Evolutionary conservation across 2,888 invertebrate species (phyloP), one percentile per base, ranked within the genome.

Genomic region (Melanostoma scalare): DNA sequence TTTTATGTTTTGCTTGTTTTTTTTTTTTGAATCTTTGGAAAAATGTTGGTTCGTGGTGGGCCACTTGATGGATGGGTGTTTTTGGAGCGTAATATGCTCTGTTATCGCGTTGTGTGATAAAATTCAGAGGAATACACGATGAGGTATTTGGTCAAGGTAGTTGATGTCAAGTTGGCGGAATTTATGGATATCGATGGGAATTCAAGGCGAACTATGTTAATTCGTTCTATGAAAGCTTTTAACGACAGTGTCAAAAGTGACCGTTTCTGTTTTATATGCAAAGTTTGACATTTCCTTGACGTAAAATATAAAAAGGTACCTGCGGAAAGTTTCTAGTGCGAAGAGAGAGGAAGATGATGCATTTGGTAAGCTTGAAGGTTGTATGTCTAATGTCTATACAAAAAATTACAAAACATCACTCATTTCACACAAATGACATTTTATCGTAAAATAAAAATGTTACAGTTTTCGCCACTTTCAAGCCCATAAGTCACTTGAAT

Each of bases 61-160:
- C 9, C 38, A 6, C 56, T 44, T 80, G 74, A 74, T 69, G 63
- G 52, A 80, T 75, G 63, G 20, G 58, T 65, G 44, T 69, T 75
- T 30, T 69, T 69, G 50, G 9, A 2, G 42, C 8, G 9, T 2
- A 56, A 20, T 20, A 20, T 20, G 20, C 20, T 68, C 46, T 60
- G 69, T 63, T 74, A 56, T 68, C 44, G 46, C n/a, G 9, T 1
- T 20, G 20, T 20, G 58, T 52, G 46, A 80, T 71, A 52, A 65
- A 78, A 44, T 63, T 35, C 44, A 5, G 20, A 44, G 38, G 56
- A 60, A 69, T 69, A 71, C 6, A 20, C 30, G 30, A 9, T 40
- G 56, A 42, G 31, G 42, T 4, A 42, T 58, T 58, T 58, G 58
- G 58, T 58, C 42, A 58, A 58, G 58, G 58, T 30, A 58, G 8